Evolutionary conservation across 92 coral and sea anemone species (phyloP), one percentile per base, ranked within the genome.

Genomic region (Blastomussa wellsi): DNA sequence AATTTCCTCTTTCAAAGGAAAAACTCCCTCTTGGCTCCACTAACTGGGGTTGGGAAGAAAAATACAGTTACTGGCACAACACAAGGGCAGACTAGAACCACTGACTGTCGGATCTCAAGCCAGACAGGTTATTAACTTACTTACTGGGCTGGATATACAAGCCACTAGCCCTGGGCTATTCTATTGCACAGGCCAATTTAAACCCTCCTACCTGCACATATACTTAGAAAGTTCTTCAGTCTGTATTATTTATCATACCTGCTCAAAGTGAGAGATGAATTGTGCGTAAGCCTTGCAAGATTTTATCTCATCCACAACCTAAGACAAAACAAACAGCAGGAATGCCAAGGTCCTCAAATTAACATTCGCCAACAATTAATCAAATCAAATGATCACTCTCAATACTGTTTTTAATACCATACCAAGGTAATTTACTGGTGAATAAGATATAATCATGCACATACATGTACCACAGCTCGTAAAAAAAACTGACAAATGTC

Each of bases 261-360:
- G 87, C 19, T 92, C 94, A 86, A 92, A 92, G 74, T 79, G 71
- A 64, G 89, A 83, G 17, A 16, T 59, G 44, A 94, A 82, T 5
- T 79, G 92, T 36, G 86, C 83, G 70, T 92, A 96, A 17, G 89
- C 87, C 60, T 81, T 67, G 70, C 92, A 91, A 29, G 44, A 24
- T 83, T 72, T 74, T n/a, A 96, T 68, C 60, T 84, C 93, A 69
- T 96, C 98, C 32, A 96, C 73, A 65, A 96, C 88, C 99, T 96
- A 53, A n/a, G 20, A 91, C n/a, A 82, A 32, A 33, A 47, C 49
- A 53, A 77, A n/a, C 31, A 82, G 57, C 22, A 8, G 51, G 57
- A 82, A 32, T 31, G 29, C 6, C 44, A 26, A 19, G 15, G 65
- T 24, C 62, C 29, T 57, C 12, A 65, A 12, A n/a, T n/a, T n/a